phyloP scores from a whole-genome alignment of 2,113 vertebrate genomes.

The Eclectus roratus region DNA sequence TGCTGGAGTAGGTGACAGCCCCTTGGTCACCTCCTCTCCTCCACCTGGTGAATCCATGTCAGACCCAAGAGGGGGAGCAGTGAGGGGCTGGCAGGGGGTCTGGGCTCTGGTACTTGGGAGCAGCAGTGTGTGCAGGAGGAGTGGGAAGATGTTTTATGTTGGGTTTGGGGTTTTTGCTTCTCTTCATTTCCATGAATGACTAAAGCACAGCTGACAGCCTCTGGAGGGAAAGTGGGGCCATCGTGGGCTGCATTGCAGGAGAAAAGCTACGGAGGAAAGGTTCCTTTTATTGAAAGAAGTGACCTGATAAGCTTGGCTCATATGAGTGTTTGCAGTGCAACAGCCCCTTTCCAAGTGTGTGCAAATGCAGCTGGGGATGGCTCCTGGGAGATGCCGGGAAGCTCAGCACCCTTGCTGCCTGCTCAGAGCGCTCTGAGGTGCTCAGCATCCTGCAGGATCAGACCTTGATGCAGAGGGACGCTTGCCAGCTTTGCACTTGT shows the following conservation, averaged over 20 bases:
- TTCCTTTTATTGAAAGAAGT: background rate
- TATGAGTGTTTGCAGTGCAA: background rate
- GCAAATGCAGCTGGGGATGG: background rate
- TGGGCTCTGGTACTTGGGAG: rapidly evolving
- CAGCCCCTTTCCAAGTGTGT: background rate
- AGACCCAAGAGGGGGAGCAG: background rate
- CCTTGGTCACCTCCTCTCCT: background rate
- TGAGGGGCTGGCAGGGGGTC: background rate
- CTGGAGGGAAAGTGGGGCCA: rapidly evolving
- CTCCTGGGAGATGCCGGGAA: background rate
- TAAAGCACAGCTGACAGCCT: background rate
- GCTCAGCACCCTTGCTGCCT: background rate
- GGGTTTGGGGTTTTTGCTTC: background rate
- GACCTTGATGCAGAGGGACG: background rate
- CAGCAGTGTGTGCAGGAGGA: background rate
- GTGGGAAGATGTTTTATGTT: background rate
- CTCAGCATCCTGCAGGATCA: background rate
- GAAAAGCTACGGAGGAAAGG: background rate
- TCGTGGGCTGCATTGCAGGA: background rate
- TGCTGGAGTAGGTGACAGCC: background rate
- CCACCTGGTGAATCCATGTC: background rate
- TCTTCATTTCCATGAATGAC: background rate
- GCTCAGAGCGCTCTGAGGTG: background rate
- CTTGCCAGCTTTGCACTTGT: background rate
- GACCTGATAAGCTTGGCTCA: background rate